Conservation (phyloP, 2,888 invertebrate species). For the Phania funesta region DNA sequence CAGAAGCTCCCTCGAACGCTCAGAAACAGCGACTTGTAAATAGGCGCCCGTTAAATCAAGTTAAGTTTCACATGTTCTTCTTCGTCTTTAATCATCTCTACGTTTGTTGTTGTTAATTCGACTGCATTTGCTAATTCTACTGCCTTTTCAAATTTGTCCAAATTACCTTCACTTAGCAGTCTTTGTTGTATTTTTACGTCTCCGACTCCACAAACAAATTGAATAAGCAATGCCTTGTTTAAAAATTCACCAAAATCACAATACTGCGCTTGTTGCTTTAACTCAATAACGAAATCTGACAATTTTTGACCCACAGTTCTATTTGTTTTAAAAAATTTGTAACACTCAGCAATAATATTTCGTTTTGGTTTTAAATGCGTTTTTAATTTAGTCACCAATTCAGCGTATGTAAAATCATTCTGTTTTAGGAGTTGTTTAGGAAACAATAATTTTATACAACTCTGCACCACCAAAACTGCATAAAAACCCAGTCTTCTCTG, state of each 20-base stretch:
- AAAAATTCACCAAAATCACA: slow-evolving; percentile 31
- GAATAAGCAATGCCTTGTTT: slow-evolving; percentile 1
- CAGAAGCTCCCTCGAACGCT: too few relatives aligned
- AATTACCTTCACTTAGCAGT: not conserved
- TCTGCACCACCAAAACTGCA: slow-evolving; percentile 44
- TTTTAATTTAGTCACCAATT: slow-evolving; percentile 29
- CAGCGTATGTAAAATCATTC: slow-evolving; percentile 35
- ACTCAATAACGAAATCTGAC: slow-evolving; percentile 31
- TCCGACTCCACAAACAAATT: slow-evolving; percentile 32
- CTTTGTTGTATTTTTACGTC: not conserved
- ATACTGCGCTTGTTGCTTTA: slow-evolving; percentile 41
- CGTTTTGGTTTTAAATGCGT: slow-evolving; percentile 51
- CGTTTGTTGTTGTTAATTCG: slow-evolving; percentile 12
- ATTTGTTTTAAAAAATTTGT: slow-evolving; percentile 41
- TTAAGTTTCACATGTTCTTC: not conserved
- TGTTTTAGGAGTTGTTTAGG: slow-evolving; percentile 44
- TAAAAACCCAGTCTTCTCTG: slow-evolving; percentile 12
- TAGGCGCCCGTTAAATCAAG: too few relatives aligned
- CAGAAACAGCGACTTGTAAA: too few relatives aligned
- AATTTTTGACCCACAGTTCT: slow-evolving; percentile 10
- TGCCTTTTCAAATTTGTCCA: slow-evolving; percentile 4
- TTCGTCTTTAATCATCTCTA: slow-evolving; percentile 1
- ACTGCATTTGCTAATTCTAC: slow-evolving; percentile 10
- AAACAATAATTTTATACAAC: slow-evolving; percentile 31
- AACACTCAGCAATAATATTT: slow-evolving; percentile 48